Conservation (phyloP, 2,888 invertebrate genomes). For the Tridacna gigas region DNA sequence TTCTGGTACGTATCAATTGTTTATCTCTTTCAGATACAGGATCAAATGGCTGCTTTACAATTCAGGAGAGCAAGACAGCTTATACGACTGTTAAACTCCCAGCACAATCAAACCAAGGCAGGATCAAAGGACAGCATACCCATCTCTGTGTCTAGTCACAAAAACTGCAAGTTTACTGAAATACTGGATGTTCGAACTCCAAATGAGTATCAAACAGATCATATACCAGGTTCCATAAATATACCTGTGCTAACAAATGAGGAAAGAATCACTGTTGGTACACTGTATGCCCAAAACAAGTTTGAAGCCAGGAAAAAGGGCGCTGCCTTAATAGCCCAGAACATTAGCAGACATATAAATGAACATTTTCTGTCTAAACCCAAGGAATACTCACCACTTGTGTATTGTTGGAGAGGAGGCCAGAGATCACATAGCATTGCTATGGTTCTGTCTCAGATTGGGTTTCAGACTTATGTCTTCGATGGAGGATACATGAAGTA, state of each 20-base stretch:
- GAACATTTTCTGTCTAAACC: slow-evolving; percentile 63
- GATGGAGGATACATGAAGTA: slow-evolving; percentile 71
- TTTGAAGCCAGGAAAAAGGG: slow-evolving; percentile 72
- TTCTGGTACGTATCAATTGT: too few species aligned
- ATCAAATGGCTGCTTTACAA: not conserved
- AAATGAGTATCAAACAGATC: slow-evolving; percentile 70
- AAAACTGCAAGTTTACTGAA: slow-evolving; percentile 56
- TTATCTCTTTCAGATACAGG: too few species aligned
- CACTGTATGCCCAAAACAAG: slow-evolving; percentile 53
- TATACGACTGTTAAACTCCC: not conserved
- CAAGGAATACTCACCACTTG: slow-evolving; percentile 65
- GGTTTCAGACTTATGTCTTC: slow-evolving; percentile 67
- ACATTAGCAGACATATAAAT: slow-evolving; percentile 67
- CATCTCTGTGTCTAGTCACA: slow-evolving; percentile 24
- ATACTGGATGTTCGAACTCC: slow-evolving; percentile 73
- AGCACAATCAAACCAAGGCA: slow-evolving; percentile 21
- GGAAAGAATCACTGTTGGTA: slow-evolving; percentile 68
- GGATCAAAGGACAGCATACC: slow-evolving; percentile 33
- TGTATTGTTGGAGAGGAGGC: slow-evolving; percentile 75
- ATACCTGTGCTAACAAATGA: slow-evolving; percentile 66
- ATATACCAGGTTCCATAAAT: slow-evolving; percentile 73
- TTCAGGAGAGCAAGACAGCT: not conserved
- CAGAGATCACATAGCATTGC: slow-evolving; percentile 72
- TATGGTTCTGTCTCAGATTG: slow-evolving; percentile 70
- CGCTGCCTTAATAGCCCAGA: slow-evolving; percentile 64